Base-by-base conservation (phyloP, 2,797 vertebrate species). In the Peromyscus eremicus region DNA sequence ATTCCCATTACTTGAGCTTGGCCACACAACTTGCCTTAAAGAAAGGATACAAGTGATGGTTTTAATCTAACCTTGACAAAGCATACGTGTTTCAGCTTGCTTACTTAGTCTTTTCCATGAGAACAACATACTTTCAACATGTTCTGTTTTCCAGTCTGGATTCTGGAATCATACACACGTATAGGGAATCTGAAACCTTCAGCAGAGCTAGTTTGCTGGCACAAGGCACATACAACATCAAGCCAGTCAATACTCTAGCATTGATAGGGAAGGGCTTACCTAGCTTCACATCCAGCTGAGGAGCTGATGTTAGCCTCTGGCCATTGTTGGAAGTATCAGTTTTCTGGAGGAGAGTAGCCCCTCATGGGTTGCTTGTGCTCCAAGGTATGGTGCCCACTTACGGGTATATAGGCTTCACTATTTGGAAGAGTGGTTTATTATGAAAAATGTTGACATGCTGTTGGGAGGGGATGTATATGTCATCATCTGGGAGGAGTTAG, bases 31-130 rank as follows among this genome's bases (percentile, higher is more conserved):
- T 95, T 34, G 3, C 19, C 73, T 16, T 87, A 43, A 79, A 10
- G 32, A 19, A 37, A 21, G 10, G 1, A 25, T 17, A 73, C 3
- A 60, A n/a, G 21, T 77, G 70, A 25, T 0, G 40, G 25, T 77
- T 29, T 23, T 14, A 52, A 10, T 34, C 29, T 34, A 23, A 16
- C 6, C 55, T 40, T 25, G 1, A 37, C 0, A 5, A 10, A 76
- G 7, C 29, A 14, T 3, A 25, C 34, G 11, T 34, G 12, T 82
- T 64, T 85, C 37, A 62, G 52, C 11, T 82, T 27, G 49, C 16
- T 0, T 34, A 2, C 1, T 66, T 1, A 46, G 2, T 12, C 0
- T 66, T 40, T 49, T 29, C 8, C 8, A 0, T 3, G 57, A 43
- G 29, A 66, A 60, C 1, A 64, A 21, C 0, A 21, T 3, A 6